Conservation (phyloP, 2,888 invertebrate genomes). For the Alloplasta piceator region DNA sequence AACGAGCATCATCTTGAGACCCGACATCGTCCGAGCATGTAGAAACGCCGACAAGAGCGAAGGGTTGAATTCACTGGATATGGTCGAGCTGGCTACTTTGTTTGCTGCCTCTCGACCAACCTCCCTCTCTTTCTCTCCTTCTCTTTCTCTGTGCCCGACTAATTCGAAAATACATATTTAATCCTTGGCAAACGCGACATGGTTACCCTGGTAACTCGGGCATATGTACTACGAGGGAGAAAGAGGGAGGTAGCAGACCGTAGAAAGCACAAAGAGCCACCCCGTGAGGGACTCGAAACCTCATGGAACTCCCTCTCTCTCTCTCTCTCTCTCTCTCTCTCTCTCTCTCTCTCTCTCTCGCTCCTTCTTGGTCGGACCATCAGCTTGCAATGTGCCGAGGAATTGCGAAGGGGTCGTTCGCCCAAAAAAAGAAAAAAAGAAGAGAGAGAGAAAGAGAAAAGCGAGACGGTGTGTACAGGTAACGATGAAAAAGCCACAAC, state of each 20-base stretch:
- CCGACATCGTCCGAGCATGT: slow-evolving; percentile 12
- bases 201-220: slow-evolving; percentile 73
- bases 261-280: slow-evolving; percentile 71
- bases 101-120: slow-evolving; percentile 7
- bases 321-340: too few relatives aligned
- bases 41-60: slow-evolving; percentile 12
- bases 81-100: slow-evolving; percentile 29
- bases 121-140: slow-evolving; percentile 22
- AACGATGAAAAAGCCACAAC: slow-evolving; percentile 34
- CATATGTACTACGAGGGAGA: slow-evolving; percentile 19
- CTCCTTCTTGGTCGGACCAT: slow-evolving; percentile 45
- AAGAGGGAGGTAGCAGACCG: neutral
- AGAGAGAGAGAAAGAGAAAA: slow-evolving; percentile 10
- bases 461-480: neutral
- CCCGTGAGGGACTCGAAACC: slow-evolving; percentile 71
- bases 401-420: slow-evolving; percentile 56
- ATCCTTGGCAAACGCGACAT: slow-evolving; percentile 77
- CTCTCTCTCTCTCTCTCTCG: too few relatives aligned
- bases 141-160: slow-evolving; percentile 72
- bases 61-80: slow-evolving; percentile 46
- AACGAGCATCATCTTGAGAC: slow-evolving; percentile 37
- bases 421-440: neutral
- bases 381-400: slow-evolving; percentile 60
- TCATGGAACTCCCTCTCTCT: slow-evolving; percentile 64
- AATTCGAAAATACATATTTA: slow-evolving; percentile 82